These are phyloP conservation scores for Okamejei kenojei DNA, from an alignment of 2,797 vertebrate species.

Conservation along the genomic window DNA sequence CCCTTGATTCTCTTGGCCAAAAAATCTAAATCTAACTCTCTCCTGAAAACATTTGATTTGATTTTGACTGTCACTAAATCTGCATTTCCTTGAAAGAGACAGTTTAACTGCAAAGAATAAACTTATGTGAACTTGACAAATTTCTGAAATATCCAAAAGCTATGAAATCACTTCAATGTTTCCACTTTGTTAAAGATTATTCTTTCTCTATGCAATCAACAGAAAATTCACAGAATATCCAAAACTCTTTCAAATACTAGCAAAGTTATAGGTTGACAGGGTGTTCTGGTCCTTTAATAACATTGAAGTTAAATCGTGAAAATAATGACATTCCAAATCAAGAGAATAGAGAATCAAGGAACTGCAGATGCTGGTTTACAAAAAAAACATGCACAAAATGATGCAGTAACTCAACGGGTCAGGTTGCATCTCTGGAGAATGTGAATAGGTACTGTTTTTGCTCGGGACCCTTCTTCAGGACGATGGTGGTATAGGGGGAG, in stretches of 20 bases:
- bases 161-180: neutral
- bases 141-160: neutral
- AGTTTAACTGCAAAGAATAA: neutral
- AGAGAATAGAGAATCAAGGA: too few species aligned
- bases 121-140: neutral
- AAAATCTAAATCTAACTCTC: too few species aligned
- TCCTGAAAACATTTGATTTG: neutral
- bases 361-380: too few species aligned
- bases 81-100: neutral
- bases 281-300: neutral
- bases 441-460: too few species aligned
- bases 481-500: too few species aligned
- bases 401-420: too few species aligned
- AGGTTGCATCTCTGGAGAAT: too few species aligned
- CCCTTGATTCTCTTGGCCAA: too few species aligned
- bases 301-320: conserved; percentile 3
- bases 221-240: neutral
- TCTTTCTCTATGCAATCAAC: neutral
- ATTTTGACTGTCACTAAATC: neutral
- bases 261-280: neutral
- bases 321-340: neutral
- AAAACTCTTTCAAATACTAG: neutral
- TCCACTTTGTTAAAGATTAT: neutral
- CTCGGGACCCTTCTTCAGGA: too few species aligned
- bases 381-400: too few species aligned